Conservation (phyloP, 2,113 vertebrate species). For the Orcinus orca region DNA sequence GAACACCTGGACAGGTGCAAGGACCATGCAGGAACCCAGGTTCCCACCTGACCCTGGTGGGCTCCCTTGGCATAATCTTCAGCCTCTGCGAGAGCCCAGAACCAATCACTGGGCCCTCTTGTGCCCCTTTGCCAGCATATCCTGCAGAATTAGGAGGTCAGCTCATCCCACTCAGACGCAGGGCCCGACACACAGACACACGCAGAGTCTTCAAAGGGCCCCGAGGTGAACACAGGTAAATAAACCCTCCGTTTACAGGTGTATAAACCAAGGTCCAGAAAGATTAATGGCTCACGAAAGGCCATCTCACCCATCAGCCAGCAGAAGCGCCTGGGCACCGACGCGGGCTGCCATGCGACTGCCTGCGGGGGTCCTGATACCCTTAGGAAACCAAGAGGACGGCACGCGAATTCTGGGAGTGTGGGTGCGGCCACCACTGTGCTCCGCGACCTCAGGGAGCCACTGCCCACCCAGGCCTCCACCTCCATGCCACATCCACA, state of each 20-base stretch:
- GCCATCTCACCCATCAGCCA: not conserved
- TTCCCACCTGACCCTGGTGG: not conserved
- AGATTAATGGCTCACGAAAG: not conserved
- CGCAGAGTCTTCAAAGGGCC: not conserved
- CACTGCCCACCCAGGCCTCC: not conserved
- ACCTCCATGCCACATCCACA: rapidly evolving
- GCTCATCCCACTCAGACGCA: not conserved
- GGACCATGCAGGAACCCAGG: not conserved
- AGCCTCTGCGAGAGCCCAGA: not conserved
- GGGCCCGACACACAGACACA: not conserved
- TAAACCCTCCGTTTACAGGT: not conserved
- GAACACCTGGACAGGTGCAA: not conserved
- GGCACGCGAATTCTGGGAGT: not conserved
- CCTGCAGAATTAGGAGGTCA: not conserved
- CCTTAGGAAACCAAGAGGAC: not conserved
- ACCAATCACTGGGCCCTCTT: rapidly evolving
- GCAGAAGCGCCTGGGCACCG: not conserved
- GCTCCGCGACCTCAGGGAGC: not conserved
- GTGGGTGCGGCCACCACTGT: not conserved
- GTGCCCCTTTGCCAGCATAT: not conserved
- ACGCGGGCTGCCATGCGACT: rapidly evolving
- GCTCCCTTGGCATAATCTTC: rapidly evolving
- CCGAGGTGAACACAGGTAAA: not conserved
- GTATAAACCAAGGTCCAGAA: not conserved
- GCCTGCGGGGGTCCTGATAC: not conserved